These are phyloP conservation scores for Nasonia oneida DNA, from an alignment of 2,888 invertebrate genomes.

Conservation along the genomic window DNA sequence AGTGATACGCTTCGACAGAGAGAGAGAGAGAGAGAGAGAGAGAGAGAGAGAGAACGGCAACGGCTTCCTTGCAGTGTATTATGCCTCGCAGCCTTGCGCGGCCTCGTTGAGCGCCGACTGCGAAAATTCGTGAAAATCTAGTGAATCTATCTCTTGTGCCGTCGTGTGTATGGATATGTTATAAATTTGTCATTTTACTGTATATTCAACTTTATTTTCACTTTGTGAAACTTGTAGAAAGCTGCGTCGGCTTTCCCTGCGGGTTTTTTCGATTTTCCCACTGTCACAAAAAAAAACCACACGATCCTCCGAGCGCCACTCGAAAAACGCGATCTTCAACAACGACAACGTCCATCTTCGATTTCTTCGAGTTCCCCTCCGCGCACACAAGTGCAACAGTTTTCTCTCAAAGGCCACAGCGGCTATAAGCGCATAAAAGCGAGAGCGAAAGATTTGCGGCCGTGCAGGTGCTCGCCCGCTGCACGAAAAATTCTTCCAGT, in stretches of 20 bases:
- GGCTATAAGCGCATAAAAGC: neutral
- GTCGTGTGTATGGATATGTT: neutral
- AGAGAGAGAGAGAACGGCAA: too few relatives aligned
- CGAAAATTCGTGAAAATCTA: too few relatives aligned
- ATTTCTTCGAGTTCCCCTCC: neutral
- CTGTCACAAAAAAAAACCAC: too few relatives aligned
- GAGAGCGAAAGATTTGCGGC: neutral
- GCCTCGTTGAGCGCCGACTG: neutral
- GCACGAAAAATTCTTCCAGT: neutral
- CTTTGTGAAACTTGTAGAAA: conserved; percentile 42
- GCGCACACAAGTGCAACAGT: neutral
- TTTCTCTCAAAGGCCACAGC: neutral
- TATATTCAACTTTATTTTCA: conserved; percentile 4
- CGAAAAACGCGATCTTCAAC: neutral
- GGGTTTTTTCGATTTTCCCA: neutral
- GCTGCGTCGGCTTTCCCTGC: neutral
- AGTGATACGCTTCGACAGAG: neutral
- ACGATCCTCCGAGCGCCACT: neutral
- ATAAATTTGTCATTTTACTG: conserved; percentile 16
- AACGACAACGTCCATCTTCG: neutral
- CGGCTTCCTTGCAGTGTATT: neutral
- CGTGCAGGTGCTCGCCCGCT: neutral
- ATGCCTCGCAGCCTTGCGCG: neutral
- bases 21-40: neutral
- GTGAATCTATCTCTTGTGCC: neutral